phyloP scores from a whole-genome alignment of 2,797 vertebrate species.

The Coranthus polyacanthus region DNA sequence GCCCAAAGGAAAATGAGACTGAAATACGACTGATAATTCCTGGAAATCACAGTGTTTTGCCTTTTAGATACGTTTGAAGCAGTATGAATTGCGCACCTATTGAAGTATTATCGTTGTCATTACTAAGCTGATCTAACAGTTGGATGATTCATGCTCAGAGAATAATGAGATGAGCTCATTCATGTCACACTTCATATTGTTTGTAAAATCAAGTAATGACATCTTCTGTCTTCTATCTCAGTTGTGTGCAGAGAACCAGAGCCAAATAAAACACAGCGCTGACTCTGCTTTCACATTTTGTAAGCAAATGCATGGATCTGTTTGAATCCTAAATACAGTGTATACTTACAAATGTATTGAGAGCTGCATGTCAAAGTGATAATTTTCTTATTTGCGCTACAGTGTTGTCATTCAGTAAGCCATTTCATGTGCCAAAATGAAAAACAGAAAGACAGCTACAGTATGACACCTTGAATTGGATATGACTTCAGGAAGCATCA shows the following conservation, averaged over 20 bases:
- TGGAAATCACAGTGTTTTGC: conserved; percentile 13
- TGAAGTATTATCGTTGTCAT: conserved; percentile 18
- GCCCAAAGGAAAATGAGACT: conserved; percentile 31
- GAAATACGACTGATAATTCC: conserved; percentile 38
- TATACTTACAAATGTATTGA: not conserved
- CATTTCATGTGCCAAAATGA: not conserved
- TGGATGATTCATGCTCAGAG: conserved; percentile 2
- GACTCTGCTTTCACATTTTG: not conserved
- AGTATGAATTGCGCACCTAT: conserved; percentile 18
- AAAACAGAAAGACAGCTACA: conserved; percentile 26
- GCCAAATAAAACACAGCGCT: not conserved
- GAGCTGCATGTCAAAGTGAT: not conserved
- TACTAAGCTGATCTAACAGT: conserved; percentile 29
- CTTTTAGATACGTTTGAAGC: conserved; percentile 19
- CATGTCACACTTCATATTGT: conserved; percentile 14
- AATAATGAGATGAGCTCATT: conserved; percentile 37
- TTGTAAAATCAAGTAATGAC: conserved; percentile 9
- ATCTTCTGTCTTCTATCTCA: conserved; percentile 11
- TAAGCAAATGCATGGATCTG: conserved; percentile 1
- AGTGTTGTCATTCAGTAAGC: not conserved
- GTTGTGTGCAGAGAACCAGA: conserved; percentile 16
- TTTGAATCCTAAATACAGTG: not conserved
- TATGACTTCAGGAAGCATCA: not conserved
- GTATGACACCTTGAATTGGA: too few species aligned
- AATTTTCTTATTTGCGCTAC: not conserved